Evolutionary conservation across 2,888 invertebrate species (phyloP).

Genomic region (Cantharis nigra): DNA sequence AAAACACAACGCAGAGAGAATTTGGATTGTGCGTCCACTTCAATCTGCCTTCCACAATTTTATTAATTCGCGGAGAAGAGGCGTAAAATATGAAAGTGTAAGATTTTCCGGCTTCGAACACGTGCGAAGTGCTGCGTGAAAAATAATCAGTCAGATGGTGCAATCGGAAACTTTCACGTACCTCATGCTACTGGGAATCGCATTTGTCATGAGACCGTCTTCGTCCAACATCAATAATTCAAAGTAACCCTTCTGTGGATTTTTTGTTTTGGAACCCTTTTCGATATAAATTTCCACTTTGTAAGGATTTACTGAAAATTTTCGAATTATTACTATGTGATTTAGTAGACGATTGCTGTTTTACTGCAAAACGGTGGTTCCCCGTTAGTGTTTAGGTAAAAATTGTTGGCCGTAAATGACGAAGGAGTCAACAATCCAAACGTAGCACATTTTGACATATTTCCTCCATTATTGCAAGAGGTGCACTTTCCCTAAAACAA

Average conservation of each 20-base stretch:
- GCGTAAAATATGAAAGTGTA: slow-evolving; percentile 47
- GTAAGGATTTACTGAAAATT: slow-evolving; percentile 38
- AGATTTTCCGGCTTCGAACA: slow-evolving; percentile 28
- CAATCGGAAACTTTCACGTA: slow-evolving; percentile 24
- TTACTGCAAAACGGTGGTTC: slow-evolving; percentile 50
- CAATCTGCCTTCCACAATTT: slow-evolving; percentile 45
- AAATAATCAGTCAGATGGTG: background rate
- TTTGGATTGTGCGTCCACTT: slow-evolving; percentile 46
- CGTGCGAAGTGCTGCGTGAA: background rate
- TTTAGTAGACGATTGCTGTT: slow-evolving; percentile 31
- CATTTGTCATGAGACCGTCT: slow-evolving; percentile 41
- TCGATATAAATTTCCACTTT: slow-evolving; percentile 32
- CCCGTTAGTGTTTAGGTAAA: slow-evolving; percentile 47
- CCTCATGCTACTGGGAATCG: slow-evolving; percentile 38
- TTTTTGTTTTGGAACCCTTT: slow-evolving; percentile 12
- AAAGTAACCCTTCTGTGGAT: slow-evolving; percentile 42
- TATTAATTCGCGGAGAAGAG: slow-evolving; percentile 41
- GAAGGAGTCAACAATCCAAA: slow-evolving; percentile 46
- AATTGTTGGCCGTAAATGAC: slow-evolving; percentile 39
- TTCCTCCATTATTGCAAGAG: slow-evolving; percentile 39
- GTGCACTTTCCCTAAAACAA: slow-evolving; percentile 44
- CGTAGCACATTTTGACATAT: slow-evolving; percentile 41
- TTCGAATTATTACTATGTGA: slow-evolving; percentile 7
- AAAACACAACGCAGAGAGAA: slow-evolving; percentile 42
- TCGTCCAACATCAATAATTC: slow-evolving; percentile 48